These are phyloP conservation scores for Drosophila siamana DNA, from an alignment of 2,888 invertebrate genomes.

Conservation along the genomic window DNA sequence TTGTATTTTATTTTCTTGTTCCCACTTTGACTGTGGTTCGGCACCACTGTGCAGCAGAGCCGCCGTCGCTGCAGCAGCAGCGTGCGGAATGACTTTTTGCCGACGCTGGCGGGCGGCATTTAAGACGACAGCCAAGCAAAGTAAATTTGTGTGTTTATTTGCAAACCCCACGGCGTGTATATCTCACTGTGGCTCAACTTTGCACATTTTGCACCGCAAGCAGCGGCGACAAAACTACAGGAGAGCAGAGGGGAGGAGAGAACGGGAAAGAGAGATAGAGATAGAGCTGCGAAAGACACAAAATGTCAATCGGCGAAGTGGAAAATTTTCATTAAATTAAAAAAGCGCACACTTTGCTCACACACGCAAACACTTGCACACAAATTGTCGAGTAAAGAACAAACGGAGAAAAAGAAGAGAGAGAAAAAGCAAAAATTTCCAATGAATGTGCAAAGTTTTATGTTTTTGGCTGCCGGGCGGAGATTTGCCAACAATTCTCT, in stretches of 20 bases:
- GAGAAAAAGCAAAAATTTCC: slow-evolving; percentile 43
- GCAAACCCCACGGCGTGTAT: slow-evolving; percentile 68
- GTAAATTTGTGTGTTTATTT: slow-evolving; percentile 79
- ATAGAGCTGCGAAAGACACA: slow-evolving; percentile 66
- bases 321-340: slow-evolving; percentile 85
- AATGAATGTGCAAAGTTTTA: slow-evolving; percentile 80
- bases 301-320: slow-evolving; percentile 84
- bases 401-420: slow-evolving; percentile 31
- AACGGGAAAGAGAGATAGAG: slow-evolving; percentile 14
- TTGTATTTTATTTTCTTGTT: neutral
- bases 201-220: slow-evolving; percentile 68
- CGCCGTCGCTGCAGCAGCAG: slow-evolving; percentile 37
- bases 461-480: slow-evolving; percentile 77
- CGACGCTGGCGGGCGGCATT: slow-evolving; percentile 59
- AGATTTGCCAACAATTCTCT: slow-evolving; percentile 57
- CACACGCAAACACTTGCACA: slow-evolving; percentile 36
- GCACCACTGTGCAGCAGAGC: slow-evolving; percentile 40
- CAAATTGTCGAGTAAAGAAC: slow-evolving; percentile 57
- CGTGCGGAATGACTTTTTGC: slow-evolving; percentile 68
- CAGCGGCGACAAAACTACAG: slow-evolving; percentile 44
- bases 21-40: neutral
- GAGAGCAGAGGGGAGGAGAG: neutral
- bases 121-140: slow-evolving; percentile 65
- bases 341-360: slow-evolving; percentile 74
- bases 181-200: slow-evolving; percentile 58